phyloP scores from a whole-genome alignment of 2,888 invertebrate species.

The Caenorhabditis sp. region DNA sequence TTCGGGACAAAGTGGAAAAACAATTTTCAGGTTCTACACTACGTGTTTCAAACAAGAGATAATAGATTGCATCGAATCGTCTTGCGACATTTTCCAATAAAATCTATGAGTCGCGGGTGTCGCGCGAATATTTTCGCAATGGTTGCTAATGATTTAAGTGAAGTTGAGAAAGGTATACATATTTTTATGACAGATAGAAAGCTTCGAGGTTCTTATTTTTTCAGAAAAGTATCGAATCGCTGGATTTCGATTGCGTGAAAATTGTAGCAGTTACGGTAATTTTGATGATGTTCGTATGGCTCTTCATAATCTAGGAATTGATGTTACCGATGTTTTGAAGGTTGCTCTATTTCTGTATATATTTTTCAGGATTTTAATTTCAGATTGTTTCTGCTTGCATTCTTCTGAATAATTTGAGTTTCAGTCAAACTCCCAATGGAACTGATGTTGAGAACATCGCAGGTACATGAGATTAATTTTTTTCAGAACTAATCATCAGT shows the following conservation, averaged over 20 bases:
- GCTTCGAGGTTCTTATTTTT: too few relatives aligned
- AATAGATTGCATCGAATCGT: constrained; percentile 28
- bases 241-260: constrained; percentile 49
- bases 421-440: constrained; percentile 28
- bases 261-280: constrained; percentile 39
- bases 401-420: constrained; percentile 44
- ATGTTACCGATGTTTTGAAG: constrained; percentile 35
- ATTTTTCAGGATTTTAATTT: not conserved
- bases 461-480: constrained; percentile 15
- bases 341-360: not conserved
- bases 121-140: constrained; percentile 50
- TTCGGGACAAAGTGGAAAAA: too few relatives aligned
- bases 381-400: constrained; percentile 48
- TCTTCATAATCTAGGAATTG: constrained; percentile 31
- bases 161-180: constrained; percentile 34
- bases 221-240: constrained; percentile 35
- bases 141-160: constrained; percentile 46
- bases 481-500: not conserved
- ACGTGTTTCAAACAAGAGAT: constrained; percentile 41
- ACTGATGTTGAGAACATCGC: constrained; percentile 46
- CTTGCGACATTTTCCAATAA: constrained; percentile 40
- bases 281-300: constrained; percentile 39
- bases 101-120: constrained; percentile 46
- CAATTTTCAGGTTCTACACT: constrained; percentile 29
- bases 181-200: too few relatives aligned